Base-by-base conservation (phyloP, 1,140 invertebrate genomes). In the Leptoteleia sp. region DNA sequence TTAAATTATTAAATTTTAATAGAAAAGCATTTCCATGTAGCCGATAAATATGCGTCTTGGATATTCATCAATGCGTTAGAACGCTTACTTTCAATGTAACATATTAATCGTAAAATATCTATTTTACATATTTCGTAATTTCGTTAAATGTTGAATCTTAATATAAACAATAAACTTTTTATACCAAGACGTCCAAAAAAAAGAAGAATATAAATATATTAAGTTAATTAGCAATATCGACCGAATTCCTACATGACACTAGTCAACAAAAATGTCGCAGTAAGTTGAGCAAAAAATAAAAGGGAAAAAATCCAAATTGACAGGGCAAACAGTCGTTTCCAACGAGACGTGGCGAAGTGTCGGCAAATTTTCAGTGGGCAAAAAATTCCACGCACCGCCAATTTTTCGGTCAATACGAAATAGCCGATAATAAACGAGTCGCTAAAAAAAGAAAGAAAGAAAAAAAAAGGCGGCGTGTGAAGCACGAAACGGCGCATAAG, bases 401-500 rank as follows among this genome's bases (percentile, higher is more conserved):
- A 40, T 42, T 52, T 57, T 47, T 38, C 38, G 61, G 47, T 59
- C 42, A 47, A 27, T 57, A 25, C 42, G 42, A 59, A 59, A 70
- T 19, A 19, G 35, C 13, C 45, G 52, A 57, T 68, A 72, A 62
- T 47, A 22, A 55, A 71, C 43, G 54, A 62, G 67, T 59, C 15
- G 47, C 17, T 50, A 37, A 50, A 52, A 68, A n/a, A n/a, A n/a
- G n/a, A n/a, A n/a, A n/a, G n/a, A n/a, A n/a, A n/a, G n/a, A n/a
- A n/a, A n/a, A n/a, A n/a, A 54, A 54, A 40, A 37, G 29, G 12
- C 29, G 42, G 42, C 38, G 25, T 42, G 31, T 25, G 52, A 52
- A 29, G 64, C 40, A 64, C 45, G 31, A 35, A 35, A 38, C 43
- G 17, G 19, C 43, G 45, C 67, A 71, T 52, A 71, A 71, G 68